A percentile compares a stretch with the other conserved stretches of the same genome.
Conservation (phyloP, 1,140 invertebrate genomes). For the Caenorhabditis tropicalis region DNA sequence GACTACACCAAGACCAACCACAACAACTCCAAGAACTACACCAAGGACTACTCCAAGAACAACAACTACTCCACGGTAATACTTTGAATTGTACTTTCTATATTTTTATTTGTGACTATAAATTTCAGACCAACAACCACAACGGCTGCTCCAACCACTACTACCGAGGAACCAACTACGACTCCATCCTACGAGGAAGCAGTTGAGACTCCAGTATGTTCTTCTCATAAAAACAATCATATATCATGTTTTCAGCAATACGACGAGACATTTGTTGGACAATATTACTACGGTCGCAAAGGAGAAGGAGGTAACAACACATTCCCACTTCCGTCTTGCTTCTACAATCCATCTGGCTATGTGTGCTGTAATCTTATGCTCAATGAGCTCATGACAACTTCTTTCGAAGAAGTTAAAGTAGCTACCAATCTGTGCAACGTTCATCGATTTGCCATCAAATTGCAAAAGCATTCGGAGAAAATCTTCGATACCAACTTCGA, state of each 20-base stretch:
- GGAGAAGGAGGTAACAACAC: slow-evolving; percentile 30
- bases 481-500: slow-evolving; percentile 56
- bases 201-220: not conserved
- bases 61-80: not conserved
- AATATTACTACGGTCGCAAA: slow-evolving; percentile 19
- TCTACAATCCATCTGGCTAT: slow-evolving; percentile 58
- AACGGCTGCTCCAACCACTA: not conserved
- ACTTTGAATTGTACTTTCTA: too few relatives aligned
- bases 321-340: slow-evolving; percentile 58
- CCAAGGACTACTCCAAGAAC: not conserved
- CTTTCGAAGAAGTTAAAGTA: slow-evolving; percentile 31
- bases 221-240: not conserved
- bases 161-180: not conserved
- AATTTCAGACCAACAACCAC: not conserved
- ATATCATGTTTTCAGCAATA: not conserved
- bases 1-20: not conserved
- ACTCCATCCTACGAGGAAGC: slow-evolving; percentile 2
- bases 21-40: not conserved
- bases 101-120: too few relatives aligned
- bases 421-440: slow-evolving; percentile 50
- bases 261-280: slow-evolving; percentile 20
- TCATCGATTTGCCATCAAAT: slow-evolving; percentile 47
- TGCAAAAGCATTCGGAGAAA: slow-evolving; percentile 47
- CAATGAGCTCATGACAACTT: slow-evolving; percentile 58
- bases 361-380: slow-evolving; percentile 56